Base-by-base conservation (phyloP, 2,797 vertebrate genomes). In the Spinus pinus region DNA sequence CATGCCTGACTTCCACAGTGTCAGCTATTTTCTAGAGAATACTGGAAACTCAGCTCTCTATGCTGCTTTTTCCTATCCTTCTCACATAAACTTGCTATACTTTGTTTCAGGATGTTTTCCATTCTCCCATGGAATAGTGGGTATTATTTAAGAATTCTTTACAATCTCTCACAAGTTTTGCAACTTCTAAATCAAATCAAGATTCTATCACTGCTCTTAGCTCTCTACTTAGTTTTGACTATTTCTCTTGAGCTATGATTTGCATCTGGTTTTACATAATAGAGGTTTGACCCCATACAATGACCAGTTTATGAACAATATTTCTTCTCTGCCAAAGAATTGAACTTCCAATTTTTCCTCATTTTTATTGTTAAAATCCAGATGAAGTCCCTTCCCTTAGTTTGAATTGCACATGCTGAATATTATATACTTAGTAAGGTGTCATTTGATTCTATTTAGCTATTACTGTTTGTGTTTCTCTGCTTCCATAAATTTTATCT, bases 391-490 rank as follows among this genome's bases (percentile, higher is more conserved):
- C 1, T 61, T 69, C 12, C 51, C 37, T 53, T 42, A 33, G 2
- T 39, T 49, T 64, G 44, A 78, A 28, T 58, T 71, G 7, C 16
- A 49, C 0, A 0, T 84, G 56, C 2, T 54, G 49, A 80, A 57
- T 78, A 71, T 41, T 2, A 1, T 44, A 66, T 25, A 11, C 7
- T 11, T 64, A 53, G 8, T 33, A 27, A 56, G 18, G 7, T 51
- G 14, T 8, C 1, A 61, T 69, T 69, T 69, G 24, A 53, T 46
- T 61, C 21, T 42, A 3, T n/a, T 80, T 46, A 82, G 42, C 31
- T 67, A 19, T 44, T 61, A 30, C 7, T 58, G 9, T 37, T 77
- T 31, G 13, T 56, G 23, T 54, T 93, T 87, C 47, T 69, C 31
- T 24, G 33, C 22, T 70, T 73, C 72, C 33, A 9, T 50, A 70